Evolutionary conservation across 2,797 vertebrate species (phyloP), one percentile per base, ranked within the genome.

Genomic region (Enteromius trimaculatus): DNA sequence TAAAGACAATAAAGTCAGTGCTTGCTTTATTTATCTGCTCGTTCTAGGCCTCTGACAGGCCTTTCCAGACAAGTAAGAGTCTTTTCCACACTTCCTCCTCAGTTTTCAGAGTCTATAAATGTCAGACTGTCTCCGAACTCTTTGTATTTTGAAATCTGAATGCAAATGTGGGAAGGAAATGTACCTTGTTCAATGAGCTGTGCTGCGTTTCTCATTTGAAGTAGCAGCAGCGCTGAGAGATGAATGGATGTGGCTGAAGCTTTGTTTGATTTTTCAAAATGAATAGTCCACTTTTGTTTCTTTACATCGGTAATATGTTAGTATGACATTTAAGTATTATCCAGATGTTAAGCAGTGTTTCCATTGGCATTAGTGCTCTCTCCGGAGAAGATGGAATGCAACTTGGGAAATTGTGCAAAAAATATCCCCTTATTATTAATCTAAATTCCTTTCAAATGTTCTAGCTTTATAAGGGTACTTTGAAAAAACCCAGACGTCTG

Each of bases 1-100:
- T 92, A 94, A 93, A 91, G 91, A 93, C 93, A 94, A 93, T 93
- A 93, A 94, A 92, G 92, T 92, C 81, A 86, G 87, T 90, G 89
- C 90, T 85, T 76, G 83, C 79, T 75, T 82, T 79, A 66, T 85
- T 84, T 85, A 82, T 85, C 83, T 81, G 17, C 72, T 80, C 82
- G 3, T 74, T 82, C 72, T 77, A 66, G 83, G 71, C 66, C 55
- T 74, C 66, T 60, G n/a, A 83, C 85, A 75, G 66, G 53, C 37
- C 11, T 68, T 75, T 76, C 17, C 42, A 62, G 49, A 76, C 70
- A 39, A 62, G 26, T 53, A 64, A 19, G 21, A 51, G 65, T 34
- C 65, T 69, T 72, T 83, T 83, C 74, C 55, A 44, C 78, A 58
- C 79, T 80, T 84, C 34, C 60, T 44, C 9, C 49, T 77, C 62